Evolutionary conservation across 1,140 invertebrate species (phyloP).

Genomic region (Aradophagus sp.): DNA sequence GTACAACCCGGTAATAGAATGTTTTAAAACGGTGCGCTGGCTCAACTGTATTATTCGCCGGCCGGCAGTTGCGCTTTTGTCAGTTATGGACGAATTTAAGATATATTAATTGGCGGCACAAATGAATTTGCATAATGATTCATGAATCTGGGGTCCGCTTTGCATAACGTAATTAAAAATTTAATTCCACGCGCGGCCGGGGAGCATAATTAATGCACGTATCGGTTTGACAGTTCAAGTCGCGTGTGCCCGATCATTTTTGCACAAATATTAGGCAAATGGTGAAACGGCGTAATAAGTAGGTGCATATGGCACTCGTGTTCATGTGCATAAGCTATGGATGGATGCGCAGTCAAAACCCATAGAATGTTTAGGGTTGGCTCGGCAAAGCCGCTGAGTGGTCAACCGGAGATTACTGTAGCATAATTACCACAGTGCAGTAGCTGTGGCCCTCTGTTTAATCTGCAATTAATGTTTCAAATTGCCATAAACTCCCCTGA

Average conservation of each 20-base stretch:
- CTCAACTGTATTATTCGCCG: constrained; percentile 55
- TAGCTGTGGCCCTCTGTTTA: constrained; percentile 67
- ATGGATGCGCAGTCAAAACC: constrained; percentile 59
- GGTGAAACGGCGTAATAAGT: constrained; percentile 45
- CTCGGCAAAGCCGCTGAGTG: constrained; percentile 62
- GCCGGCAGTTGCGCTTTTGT: constrained; percentile 35
- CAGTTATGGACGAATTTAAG: constrained; percentile 37
- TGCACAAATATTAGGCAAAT: constrained; percentile 26
- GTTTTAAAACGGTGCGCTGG: constrained; percentile 67
- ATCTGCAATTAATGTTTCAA: constrained; percentile 74
- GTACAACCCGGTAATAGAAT: constrained; percentile 68
- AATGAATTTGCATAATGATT: constrained; percentile 42
- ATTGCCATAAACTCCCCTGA: constrained; percentile 69
- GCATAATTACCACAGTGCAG: constrained; percentile 67
- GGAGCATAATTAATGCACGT: constrained; percentile 33
- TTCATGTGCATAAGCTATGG: constrained; percentile 60
- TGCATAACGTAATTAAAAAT: constrained; percentile 44
- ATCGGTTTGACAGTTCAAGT: constrained; percentile 36
- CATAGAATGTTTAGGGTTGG: constrained; percentile 64
- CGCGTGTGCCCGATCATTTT: constrained; percentile 42
- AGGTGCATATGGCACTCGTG: constrained; percentile 48
- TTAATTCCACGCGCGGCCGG: constrained; percentile 12
- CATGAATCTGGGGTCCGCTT: constrained; percentile 24
- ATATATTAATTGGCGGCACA: constrained; percentile 40
- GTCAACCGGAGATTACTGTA: constrained; percentile 70